Evolutionary conservation across 2,113 vertebrate species (phyloP).

Genomic region (Paradoxurus hermaphroditus): DNA sequence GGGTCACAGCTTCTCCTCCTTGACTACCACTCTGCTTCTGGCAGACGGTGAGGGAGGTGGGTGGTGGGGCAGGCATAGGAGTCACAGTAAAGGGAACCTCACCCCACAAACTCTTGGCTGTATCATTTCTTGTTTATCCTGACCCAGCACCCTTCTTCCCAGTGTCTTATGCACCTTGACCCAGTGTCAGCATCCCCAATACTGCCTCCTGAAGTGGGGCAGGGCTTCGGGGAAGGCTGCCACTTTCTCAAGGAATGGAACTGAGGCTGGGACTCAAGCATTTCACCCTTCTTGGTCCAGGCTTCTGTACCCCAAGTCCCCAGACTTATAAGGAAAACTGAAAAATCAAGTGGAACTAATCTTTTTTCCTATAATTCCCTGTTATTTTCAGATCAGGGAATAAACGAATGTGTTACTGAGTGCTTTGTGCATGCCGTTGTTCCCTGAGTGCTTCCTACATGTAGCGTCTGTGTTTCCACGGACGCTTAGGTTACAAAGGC

Average conservation of each 20-base stretch:
- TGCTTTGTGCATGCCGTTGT: fast-evolving
- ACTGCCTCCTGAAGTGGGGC: too few species aligned
- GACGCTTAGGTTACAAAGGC: background rate
- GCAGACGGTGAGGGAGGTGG: background rate
- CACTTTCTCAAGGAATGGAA: background rate
- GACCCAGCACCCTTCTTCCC: fast-evolving
- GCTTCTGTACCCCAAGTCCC: background rate
- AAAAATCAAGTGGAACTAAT: background rate
- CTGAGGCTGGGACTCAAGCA: background rate
- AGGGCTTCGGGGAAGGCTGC: too few species aligned
- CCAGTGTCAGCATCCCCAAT: background rate
- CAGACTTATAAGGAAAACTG: background rate
- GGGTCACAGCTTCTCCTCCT: background rate
- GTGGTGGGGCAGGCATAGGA: fast-evolving
- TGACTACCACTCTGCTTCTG: background rate
- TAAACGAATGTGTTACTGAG: fast-evolving
- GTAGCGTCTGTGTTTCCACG: fast-evolving
- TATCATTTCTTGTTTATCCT: background rate
- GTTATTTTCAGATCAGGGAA: background rate
- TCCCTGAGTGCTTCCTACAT: too few species aligned
- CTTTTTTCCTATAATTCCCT: background rate
- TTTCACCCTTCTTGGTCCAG: background rate
- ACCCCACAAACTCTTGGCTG: background rate
- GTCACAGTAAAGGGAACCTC: background rate
- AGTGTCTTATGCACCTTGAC: too few species aligned